Percentiles rank a stretch among this genome's conserved stretches.
Evolutionary conservation across 92 coral and sea anemone genomes (phyloP).

Genomic region (Actinernus sp.): DNA sequence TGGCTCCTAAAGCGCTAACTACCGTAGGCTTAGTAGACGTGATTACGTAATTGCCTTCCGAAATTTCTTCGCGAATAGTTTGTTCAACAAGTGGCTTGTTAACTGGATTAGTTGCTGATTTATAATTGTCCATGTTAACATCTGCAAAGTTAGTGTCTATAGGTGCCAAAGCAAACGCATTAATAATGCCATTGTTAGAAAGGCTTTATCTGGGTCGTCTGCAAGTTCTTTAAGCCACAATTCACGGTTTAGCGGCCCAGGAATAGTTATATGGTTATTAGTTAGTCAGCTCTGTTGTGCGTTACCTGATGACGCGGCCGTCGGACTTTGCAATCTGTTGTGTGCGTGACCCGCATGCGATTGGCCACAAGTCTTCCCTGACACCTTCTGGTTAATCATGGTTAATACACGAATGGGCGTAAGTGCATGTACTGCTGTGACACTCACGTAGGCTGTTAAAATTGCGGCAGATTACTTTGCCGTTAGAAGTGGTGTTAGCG

Average conservation of each 20-base stretch:
- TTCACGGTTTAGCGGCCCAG: background rate
- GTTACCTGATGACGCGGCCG: background rate
- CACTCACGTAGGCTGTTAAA: background rate
- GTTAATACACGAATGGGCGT: background rate
- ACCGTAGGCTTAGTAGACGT: slow-evolving; percentile 19
- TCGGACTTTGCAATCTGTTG: background rate
- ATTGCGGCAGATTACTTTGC: slow-evolving; percentile 2
- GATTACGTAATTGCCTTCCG: slow-evolving; percentile 43
- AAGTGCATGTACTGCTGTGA: background rate
- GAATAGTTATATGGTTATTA: background rate
- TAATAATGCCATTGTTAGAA: slow-evolving; percentile 33
- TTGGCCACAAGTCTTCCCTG: background rate
- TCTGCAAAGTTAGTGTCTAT: background rate
- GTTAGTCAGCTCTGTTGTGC: background rate
- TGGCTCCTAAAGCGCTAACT: slow-evolving; percentile 44
- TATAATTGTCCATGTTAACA: slow-evolving; percentile 28
- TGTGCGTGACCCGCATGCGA: background rate
- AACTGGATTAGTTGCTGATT: slow-evolving; percentile 37
- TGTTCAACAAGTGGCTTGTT: slow-evolving; percentile 6
- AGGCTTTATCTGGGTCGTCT: slow-evolving; percentile 13
- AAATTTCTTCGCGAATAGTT: slow-evolving; percentile 37
- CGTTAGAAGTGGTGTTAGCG: background rate
- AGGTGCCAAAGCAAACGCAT: slow-evolving; percentile 27
- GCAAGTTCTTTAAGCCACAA: slow-evolving; percentile 7
- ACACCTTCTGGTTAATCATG: background rate